Percentiles rank a stretch among this genome's conserved stretches.
phyloP scores from a whole-genome alignment of 2,797 vertebrate species.

The Lagodon rhomboides region DNA sequence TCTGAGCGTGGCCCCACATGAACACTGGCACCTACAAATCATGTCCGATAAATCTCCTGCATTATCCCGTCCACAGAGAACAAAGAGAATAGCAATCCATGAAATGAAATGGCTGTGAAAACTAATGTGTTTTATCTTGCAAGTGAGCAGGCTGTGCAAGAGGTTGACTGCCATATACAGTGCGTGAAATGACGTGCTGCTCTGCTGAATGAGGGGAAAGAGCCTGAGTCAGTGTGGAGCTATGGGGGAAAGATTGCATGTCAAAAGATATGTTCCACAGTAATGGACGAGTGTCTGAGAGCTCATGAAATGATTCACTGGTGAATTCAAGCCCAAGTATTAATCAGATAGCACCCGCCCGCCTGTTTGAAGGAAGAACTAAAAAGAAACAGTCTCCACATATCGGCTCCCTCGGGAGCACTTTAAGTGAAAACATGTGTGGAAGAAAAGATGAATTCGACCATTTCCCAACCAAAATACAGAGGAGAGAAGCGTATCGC shows the following conservation, averaged over 20 bases:
- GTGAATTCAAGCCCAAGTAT: conserved; percentile 72
- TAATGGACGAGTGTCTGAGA: conserved; percentile 76
- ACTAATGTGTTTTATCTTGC: conserved; percentile 76
- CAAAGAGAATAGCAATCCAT: conserved; percentile 65
- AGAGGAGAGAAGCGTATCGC: conserved; percentile 37
- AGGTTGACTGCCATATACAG: conserved; percentile 55
- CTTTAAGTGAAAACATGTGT: conserved; percentile 70
- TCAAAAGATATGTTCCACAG: conserved; percentile 76
- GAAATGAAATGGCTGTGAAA: conserved; percentile 75
- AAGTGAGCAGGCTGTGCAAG: conserved; percentile 54
- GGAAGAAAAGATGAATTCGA: conserved; percentile 69
- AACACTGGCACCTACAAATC: conserved; percentile 55
- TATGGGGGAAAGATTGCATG: conserved; percentile 71
- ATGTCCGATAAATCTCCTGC: conserved; percentile 59
- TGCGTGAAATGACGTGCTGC: conserved; percentile 69
- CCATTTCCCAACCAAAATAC: conserved; percentile 57
- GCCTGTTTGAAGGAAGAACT: conserved; percentile 66
- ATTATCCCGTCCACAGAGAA: conserved; percentile 59
- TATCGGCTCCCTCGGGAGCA: conserved; percentile 63
- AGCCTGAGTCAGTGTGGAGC: conserved; percentile 58
- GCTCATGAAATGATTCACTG: conserved; percentile 74
- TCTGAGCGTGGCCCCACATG: conserved; percentile 21
- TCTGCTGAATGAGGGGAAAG: conserved; percentile 59
- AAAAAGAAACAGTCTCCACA: conserved; percentile 64
- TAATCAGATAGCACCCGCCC: conserved; percentile 72